Evolutionary conservation across 2,797 vertebrate genomes (phyloP).

Genomic region (Uromys caudimaculatus): DNA sequence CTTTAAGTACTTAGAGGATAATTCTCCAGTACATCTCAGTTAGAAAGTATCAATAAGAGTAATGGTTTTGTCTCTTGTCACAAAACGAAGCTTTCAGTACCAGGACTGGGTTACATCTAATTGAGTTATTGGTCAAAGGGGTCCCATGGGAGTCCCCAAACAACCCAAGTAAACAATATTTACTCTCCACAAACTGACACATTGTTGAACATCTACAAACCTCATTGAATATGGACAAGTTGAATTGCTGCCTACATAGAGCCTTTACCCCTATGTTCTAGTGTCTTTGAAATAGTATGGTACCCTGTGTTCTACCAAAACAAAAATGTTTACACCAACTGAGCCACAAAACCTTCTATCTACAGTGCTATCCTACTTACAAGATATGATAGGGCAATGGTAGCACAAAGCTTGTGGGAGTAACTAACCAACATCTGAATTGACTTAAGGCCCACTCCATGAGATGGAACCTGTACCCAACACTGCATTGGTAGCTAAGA

Average conservation of each 20-base stretch:
- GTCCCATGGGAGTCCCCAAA: neutral
- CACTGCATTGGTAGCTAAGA: neutral
- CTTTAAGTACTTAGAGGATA: constrained; percentile 42
- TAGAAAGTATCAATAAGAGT: neutral
- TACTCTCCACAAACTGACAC: neutral
- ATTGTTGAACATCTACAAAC: neutral
- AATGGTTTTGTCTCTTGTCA: neutral
- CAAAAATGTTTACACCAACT: neutral
- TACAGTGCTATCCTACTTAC: neutral
- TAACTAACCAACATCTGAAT: neutral
- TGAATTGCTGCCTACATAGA: neutral
- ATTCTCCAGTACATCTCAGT: neutral
- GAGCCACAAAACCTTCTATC: neutral
- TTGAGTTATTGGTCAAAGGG: neutral
- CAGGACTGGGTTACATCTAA: neutral
- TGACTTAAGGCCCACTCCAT: neutral
- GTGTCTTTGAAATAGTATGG: neutral
- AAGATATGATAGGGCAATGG: neutral
- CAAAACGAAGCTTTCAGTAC: neutral
- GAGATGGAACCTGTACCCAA: neutral
- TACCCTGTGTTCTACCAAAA: neutral
- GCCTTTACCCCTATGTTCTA: neutral
- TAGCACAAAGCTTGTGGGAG: neutral
- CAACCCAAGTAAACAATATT: neutral
- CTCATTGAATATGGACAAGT: neutral